phyloP scores from a whole-genome alignment of 2,113 vertebrate species.

The Glaucidium brasilianum region DNA sequence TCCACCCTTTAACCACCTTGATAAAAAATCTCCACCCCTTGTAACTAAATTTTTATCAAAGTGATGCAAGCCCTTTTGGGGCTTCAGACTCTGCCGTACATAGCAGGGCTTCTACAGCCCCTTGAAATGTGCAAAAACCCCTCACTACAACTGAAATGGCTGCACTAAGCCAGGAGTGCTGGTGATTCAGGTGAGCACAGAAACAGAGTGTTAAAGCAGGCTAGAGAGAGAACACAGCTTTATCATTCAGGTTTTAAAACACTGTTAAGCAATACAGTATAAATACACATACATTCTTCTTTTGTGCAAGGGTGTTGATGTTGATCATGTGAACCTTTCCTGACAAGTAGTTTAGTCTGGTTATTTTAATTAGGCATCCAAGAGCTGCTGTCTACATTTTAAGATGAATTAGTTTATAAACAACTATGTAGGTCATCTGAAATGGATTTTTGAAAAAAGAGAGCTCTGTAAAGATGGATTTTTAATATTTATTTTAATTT shows the following conservation, averaged over 20 bases:
- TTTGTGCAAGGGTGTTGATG: neutral
- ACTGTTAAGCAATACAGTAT: neutral
- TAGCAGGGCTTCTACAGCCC: neutral
- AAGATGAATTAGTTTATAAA: neutral
- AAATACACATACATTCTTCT: neutral
- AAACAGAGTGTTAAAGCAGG: neutral
- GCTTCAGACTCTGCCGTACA: neutral
- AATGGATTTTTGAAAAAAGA: neutral
- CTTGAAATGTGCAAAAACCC: neutral
- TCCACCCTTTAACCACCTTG: neutral
- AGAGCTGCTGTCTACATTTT: neutral
- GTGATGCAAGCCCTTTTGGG: neutral
- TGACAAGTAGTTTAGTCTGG: neutral
- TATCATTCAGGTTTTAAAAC: neutral
- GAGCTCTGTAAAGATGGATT: neutral
- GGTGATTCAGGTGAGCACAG: fast-evolving
- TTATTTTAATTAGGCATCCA: neutral
- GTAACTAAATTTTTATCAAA: neutral
- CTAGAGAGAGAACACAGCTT: neutral
- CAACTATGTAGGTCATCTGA: neutral
- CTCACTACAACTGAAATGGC: fast-evolving
- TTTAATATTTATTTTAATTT: neutral
- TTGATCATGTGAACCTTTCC: too few relatives aligned
- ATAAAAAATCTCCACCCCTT: neutral
- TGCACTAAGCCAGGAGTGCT: neutral